Evolutionary conservation across 2,888 invertebrate genomes (phyloP).

Genomic region (Mythimna impura): DNA sequence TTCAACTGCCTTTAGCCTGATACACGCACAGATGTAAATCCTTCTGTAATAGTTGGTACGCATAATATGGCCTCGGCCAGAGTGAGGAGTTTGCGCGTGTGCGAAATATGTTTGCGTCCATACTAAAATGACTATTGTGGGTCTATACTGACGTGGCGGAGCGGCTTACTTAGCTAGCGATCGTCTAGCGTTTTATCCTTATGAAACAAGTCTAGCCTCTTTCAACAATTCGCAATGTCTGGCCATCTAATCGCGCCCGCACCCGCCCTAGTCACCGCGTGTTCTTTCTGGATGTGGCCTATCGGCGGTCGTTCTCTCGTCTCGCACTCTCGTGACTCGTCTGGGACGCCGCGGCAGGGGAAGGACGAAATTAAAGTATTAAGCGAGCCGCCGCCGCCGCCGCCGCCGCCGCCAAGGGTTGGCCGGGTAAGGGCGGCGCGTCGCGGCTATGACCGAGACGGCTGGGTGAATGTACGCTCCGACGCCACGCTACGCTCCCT

Average conservation of each 20-base stretch:
- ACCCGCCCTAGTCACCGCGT: background rate
- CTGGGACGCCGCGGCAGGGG: constrained; percentile 72
- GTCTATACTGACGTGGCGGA: background rate
- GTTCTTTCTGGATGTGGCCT: background rate
- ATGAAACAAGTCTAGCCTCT: background rate
- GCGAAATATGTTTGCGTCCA: too few relatives aligned
- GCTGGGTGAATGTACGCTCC: constrained; percentile 73
- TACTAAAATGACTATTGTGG: background rate
- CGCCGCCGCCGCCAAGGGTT: constrained; percentile 64
- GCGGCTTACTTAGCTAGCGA: background rate
- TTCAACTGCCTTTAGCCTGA: constrained; percentile 43
- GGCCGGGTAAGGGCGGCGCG: constrained; percentile 73
- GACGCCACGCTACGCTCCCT: constrained; percentile 56
- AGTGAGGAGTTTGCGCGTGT: background rate
- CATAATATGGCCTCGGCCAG: background rate
- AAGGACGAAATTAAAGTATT: constrained; percentile 78
- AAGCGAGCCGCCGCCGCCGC: constrained; percentile 65
- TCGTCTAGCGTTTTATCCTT: background rate
- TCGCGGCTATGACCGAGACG: constrained; percentile 67
- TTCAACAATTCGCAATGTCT: background rate
- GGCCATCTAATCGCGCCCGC: constrained; percentile 4
- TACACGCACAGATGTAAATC: background rate
- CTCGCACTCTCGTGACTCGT: constrained; percentile 55
- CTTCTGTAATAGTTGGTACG: too few relatives aligned
- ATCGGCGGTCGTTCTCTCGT: constrained; percentile 67